phyloP scores from a whole-genome alignment of 2,888 invertebrate species.

The Drosophila nigritarsus region DNA sequence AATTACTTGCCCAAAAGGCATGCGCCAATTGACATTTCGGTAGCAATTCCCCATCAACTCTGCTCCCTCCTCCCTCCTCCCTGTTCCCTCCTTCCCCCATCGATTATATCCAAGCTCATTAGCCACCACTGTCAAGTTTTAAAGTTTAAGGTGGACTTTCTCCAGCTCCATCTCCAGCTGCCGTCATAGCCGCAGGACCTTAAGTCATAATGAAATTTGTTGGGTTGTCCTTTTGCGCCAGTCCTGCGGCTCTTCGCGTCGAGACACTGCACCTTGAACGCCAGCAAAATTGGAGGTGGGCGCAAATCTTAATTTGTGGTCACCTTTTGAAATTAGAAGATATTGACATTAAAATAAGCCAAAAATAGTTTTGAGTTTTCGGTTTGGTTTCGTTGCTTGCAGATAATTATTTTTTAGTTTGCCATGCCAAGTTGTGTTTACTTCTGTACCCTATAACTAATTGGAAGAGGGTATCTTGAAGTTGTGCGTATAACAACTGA shows the following conservation, averaged over 20 bases:
- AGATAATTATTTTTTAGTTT: not conserved
- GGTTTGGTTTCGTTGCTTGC: not conserved
- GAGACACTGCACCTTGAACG: constrained; percentile 2
- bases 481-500: no score
- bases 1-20: constrained; percentile 75
- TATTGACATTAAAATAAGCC: not conserved
- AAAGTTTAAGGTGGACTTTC: constrained; percentile 58
- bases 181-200: constrained; percentile 40
- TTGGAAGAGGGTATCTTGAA: not conserved
- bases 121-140: constrained; percentile 32
- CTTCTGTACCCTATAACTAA: not conserved
- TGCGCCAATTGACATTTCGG: constrained; percentile 74
- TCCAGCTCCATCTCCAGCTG: constrained; percentile 1
- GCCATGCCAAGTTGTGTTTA: no score
- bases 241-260: constrained; percentile 26
- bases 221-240: constrained; percentile 36
- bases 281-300: not conserved
- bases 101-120: constrained; percentile 51
- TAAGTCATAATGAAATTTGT: constrained; percentile 68
- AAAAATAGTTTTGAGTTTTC: not conserved
- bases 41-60: constrained; percentile 15
- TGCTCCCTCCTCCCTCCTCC: not conserved
- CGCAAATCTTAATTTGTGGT: no score
- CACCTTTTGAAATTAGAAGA: not conserved
- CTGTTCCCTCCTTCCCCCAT: no score